phyloP scores from a whole-genome alignment of 2,113 vertebrate genomes.

The Ameiurus melas region DNA sequence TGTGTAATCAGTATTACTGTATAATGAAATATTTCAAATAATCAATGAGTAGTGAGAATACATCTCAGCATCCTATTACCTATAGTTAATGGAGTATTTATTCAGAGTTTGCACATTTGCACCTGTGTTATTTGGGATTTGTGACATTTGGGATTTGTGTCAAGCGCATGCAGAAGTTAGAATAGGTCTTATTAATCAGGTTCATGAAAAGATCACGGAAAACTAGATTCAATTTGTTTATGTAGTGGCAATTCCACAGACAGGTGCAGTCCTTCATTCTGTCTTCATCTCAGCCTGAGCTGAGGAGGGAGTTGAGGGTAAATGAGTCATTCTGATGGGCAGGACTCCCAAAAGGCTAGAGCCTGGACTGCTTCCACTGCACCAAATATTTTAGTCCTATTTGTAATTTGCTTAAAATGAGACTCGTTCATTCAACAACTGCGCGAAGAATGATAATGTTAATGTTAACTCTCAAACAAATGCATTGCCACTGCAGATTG shows the following conservation, averaged over 20 bases:
- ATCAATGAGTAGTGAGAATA: not conserved
- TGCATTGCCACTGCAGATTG: not conserved
- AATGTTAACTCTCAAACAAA: not conserved
- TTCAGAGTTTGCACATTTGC: not conserved
- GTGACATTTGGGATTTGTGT: not conserved
- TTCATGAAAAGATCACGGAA: not conserved
- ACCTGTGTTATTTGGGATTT: too few relatives aligned
- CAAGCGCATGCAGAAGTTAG: not conserved
- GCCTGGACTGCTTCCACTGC: not conserved
- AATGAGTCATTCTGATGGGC: not conserved
- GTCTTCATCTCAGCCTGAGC: not conserved
- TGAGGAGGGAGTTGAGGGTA: not conserved
- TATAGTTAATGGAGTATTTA: not conserved
- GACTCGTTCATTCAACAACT: not conserved
- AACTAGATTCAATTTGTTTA: not conserved
- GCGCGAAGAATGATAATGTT: not conserved
- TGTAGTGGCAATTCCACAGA: not conserved
- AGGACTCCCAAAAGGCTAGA: not conserved
- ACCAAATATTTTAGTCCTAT: not conserved
- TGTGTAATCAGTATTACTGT: not conserved
- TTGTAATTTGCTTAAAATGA: not conserved
- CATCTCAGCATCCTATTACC: not conserved
- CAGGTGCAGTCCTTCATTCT: not conserved
- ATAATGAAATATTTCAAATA: not conserved
- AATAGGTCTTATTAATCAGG: not conserved